A percentile compares a stretch with the other conserved stretches of the same genome.
Conservation (phyloP, 1,140 invertebrate species). For the Drosophila simulans region DNA sequence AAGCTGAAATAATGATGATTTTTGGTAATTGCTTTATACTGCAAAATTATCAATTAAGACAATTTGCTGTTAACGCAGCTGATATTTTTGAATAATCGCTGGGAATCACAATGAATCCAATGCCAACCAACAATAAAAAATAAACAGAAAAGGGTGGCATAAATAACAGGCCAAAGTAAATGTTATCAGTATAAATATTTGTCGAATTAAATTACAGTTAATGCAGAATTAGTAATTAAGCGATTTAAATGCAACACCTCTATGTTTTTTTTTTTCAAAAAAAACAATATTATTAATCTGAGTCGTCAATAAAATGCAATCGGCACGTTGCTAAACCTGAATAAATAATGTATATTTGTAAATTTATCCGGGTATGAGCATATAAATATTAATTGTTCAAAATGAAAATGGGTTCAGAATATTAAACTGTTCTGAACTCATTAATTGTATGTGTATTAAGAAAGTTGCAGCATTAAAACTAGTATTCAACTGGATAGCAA, state of each 20-base stretch:
- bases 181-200: neutral
- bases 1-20: conserved; percentile 1
- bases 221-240: neutral
- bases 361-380: no score
- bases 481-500: no score
- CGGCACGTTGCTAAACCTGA: neutral
- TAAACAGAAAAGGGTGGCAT: neutral
- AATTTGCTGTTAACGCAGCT: conserved; percentile 20
- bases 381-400: neutral
- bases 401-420: no score
- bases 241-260: neutral
- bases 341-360: neutral
- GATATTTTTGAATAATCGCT: conserved; percentile 1
- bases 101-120: conserved; percentile 3
- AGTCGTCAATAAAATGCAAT: neutral
- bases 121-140: neutral
- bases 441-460: neutral
- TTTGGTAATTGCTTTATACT: neutral
- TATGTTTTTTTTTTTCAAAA: neutral
- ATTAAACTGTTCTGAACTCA: no score
- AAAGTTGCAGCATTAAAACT: neutral
- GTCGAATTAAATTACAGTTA: neutral
- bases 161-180: neutral
- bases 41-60: conserved; percentile 6
- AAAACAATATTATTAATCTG: neutral